These are phyloP conservation scores for Cynopterus sphinx DNA, from an alignment of 2,797 vertebrate genomes.

Conservation along the genomic window DNA sequence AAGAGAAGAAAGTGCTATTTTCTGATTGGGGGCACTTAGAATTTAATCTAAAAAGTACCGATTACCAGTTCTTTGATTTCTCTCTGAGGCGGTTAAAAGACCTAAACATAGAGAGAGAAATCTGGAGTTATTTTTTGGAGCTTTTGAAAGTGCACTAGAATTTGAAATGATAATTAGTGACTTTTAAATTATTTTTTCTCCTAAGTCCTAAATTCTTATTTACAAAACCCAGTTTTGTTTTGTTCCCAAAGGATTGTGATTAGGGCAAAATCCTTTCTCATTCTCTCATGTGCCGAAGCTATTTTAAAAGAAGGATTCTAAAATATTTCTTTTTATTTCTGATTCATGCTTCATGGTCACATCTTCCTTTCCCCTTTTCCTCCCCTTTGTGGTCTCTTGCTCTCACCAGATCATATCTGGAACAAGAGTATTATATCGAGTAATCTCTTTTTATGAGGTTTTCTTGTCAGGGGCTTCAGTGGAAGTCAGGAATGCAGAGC, in stretches of 20 bases:
- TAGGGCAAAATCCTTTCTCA: neutral
- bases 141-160: slow-evolving; percentile 37
- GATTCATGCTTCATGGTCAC: neutral
- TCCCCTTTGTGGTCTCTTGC: neutral
- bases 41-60: slow-evolving; percentile 78
- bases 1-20: slow-evolving; percentile 46
- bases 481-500: slow-evolving; percentile 29
- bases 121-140: neutral
- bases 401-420: neutral
- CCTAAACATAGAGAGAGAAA: slow-evolving; percentile 24
- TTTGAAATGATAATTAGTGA: slow-evolving; percentile 63
- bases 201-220: slow-evolving; percentile 61
- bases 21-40: slow-evolving; percentile 63
- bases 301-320: neutral
- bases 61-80: slow-evolving; percentile 74
- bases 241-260: neutral
- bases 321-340: neutral
- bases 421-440: slow-evolving; percentile 36
- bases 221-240: slow-evolving; percentile 33
- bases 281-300: neutral
- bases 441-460: slow-evolving; percentile 52
- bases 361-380: neutral
- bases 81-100: slow-evolving; percentile 66
- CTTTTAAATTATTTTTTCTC: slow-evolving; percentile 57
- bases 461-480: slow-evolving; percentile 47